Conservation (phyloP, 2,113 vertebrate genomes). For the Kryptolebias marmoratus region DNA sequence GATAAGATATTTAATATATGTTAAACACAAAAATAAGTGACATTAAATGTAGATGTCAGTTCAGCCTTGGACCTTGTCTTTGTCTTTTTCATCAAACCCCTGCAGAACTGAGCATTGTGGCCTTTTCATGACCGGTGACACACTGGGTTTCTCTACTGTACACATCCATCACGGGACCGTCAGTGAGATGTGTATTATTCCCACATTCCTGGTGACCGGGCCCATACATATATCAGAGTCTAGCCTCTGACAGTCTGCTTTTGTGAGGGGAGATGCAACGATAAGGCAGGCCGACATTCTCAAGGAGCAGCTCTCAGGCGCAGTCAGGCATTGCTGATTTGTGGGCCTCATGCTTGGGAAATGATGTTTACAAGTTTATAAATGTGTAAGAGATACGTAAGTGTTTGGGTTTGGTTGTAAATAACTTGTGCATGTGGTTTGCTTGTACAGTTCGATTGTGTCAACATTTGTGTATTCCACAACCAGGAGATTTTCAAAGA, state of each 20-base stretch:
- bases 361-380: slow-evolving; percentile 51
- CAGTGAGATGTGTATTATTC: slow-evolving; percentile 68
- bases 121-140: slow-evolving; percentile 44
- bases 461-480: slow-evolving; percentile 28
- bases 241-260: slow-evolving; percentile 66
- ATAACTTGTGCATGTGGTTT: slow-evolving; percentile 49
- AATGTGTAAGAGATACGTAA: slow-evolving; percentile 35
- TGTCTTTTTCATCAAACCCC: slow-evolving; percentile 25
- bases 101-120: slow-evolving; percentile 26
- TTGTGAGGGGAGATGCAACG: slow-evolving; percentile 67
- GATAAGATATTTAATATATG: slow-evolving; percentile 47
- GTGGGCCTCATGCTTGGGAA: slow-evolving; percentile 54
- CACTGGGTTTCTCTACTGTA: slow-evolving; percentile 36
- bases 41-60: slow-evolving; percentile 45
- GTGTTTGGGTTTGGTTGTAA: slow-evolving; percentile 51
- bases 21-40: slow-evolving; percentile 49
- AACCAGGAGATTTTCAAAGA: slow-evolving; percentile 18
- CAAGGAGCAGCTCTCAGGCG: slow-evolving; percentile 58
- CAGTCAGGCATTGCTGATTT: slow-evolving; percentile 75
- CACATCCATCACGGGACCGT: slow-evolving; percentile 62
- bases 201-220: slow-evolving; percentile 74
- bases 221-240: slow-evolving; percentile 73
- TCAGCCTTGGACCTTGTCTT: slow-evolving; percentile 37
- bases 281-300: slow-evolving; percentile 69
- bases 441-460: slow-evolving; percentile 16